phyloP scores from a whole-genome alignment of 2,888 invertebrate genomes.

The Acronicta psi region DNA sequence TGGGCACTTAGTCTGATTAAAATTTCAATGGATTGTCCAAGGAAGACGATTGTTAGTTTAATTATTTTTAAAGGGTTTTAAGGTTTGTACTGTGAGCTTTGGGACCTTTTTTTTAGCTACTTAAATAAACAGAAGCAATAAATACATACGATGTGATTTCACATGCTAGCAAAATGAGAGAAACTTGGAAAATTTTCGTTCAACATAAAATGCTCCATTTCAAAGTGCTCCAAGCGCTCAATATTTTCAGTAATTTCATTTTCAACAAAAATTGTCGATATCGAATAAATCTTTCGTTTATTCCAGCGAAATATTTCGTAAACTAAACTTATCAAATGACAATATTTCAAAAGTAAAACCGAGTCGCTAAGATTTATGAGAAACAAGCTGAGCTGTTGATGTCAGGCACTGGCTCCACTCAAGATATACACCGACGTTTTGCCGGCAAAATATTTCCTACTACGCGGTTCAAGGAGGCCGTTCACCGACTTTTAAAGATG shows the following conservation, averaged over 20 bases:
- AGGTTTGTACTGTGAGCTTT: too few relatives aligned
- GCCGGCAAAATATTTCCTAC: slow-evolving; percentile 50
- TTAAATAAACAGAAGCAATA: background rate
- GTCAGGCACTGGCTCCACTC: slow-evolving; percentile 33
- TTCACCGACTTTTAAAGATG: slow-evolving; percentile 47
- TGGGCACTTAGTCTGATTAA: slow-evolving; percentile 25
- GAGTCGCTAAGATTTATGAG: slow-evolving; percentile 45
- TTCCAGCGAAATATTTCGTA: slow-evolving; percentile 17
- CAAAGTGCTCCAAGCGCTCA: background rate
- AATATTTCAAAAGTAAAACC: slow-evolving; percentile 43
- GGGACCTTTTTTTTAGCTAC: background rate
- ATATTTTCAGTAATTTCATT: slow-evolving; percentile 5
- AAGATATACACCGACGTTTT: slow-evolving; percentile 52
- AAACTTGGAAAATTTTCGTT: too few relatives aligned
- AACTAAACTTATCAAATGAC: slow-evolving; percentile 37
- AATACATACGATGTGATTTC: background rate
- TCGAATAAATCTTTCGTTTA: slow-evolving; percentile 25
- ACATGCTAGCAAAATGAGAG: background rate
- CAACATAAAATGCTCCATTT: background rate
- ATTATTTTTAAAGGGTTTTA: slow-evolving; percentile 9
- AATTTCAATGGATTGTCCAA: slow-evolving; percentile 11
- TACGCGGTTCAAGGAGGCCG: slow-evolving; percentile 44
- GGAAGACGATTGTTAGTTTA: slow-evolving; percentile 13
- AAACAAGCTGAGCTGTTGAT: slow-evolving; percentile 41
- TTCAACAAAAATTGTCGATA: slow-evolving; percentile 13